Conservation (phyloP, 1,140 invertebrate genomes). For the Helicoverpa armigera region DNA sequence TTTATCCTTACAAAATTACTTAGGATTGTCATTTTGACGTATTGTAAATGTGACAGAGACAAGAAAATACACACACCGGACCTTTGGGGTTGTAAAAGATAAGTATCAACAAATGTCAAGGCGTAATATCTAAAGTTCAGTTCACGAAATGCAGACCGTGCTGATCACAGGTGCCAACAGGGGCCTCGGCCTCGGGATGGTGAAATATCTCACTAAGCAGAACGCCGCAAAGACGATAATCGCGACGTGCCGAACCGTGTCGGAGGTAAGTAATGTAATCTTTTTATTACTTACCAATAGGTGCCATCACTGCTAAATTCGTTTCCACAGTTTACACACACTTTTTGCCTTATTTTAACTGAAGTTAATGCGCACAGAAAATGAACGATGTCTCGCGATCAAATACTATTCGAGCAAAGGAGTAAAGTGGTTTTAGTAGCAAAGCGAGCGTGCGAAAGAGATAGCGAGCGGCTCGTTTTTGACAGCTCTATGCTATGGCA, state of each 20-base stretch:
- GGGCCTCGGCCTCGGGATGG: constrained; percentile 94
- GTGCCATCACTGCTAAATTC: constrained; percentile 72
- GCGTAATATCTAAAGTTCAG: constrained; percentile 48
- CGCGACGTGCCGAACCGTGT: constrained; percentile 79
- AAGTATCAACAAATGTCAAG: constrained; percentile 68
- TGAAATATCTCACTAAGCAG: constrained; percentile 88
- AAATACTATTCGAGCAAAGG: constrained; percentile 55
- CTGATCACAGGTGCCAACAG: constrained; percentile 96
- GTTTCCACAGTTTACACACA: constrained; percentile 55
- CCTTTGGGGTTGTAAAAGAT: constrained; percentile 51
- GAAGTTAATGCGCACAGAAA: constrained; percentile 35
- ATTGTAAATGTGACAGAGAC: constrained; percentile 72
- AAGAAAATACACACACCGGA: constrained; percentile 50
- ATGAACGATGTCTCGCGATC: constrained; percentile 56
- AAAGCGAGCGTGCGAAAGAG: constrained; percentile 51
- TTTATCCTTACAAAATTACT: constrained; percentile 76
- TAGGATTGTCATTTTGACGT: constrained; percentile 82
- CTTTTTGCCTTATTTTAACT: constrained; percentile 52
- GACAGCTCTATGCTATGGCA: constrained; percentile 55
- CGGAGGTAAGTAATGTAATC: constrained; percentile 77
- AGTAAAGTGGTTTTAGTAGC: constrained; percentile 57
- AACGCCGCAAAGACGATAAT: constrained; percentile 76
- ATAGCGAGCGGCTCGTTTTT: constrained; percentile 20
- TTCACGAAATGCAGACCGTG: constrained; percentile 90
- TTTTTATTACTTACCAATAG: constrained; percentile 77